A percentile compares a stretch with the other conserved stretches of the same genome.
These are phyloP conservation scores for Lochmaea crataegi DNA, from an alignment of 2,888 invertebrate species.

Conservation along the genomic window DNA sequence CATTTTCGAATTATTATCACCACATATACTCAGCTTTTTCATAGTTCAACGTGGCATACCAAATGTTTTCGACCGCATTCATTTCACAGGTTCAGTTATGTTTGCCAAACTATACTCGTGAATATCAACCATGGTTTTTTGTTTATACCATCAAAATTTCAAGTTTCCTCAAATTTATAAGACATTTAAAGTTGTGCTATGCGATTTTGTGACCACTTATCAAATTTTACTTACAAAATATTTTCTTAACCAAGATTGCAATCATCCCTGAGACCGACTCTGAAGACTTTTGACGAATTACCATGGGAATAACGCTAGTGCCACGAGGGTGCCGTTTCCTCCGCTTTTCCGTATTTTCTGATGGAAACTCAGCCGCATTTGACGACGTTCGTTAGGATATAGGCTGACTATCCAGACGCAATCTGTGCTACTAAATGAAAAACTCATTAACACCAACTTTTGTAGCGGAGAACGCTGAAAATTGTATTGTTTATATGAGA, in stretches of 20 bases:
- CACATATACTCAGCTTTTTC: no score
- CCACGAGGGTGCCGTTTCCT: constrained; percentile 29
- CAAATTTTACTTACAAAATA: neutral
- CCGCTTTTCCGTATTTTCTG: constrained; percentile 37
- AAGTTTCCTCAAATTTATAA: no score
- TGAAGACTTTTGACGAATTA: constrained; percentile 25
- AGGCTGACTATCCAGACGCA: constrained; percentile 56
- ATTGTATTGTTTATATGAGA: constrained; percentile 29
- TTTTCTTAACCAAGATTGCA: neutral
- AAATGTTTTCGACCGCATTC: no score
- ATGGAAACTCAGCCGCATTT: constrained; percentile 51
- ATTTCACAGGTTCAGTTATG: no score
- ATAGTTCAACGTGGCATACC: no score
- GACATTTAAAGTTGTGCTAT: no score
- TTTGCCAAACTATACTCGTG: no score
- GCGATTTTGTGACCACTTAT: neutral
- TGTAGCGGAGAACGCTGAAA: constrained; percentile 32
- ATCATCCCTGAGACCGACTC: neutral
- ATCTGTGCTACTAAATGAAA: constrained; percentile 61
- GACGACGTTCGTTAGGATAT: constrained; percentile 53
- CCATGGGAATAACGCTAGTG: constrained; percentile 25
- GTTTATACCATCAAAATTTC: no score
- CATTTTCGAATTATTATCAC: no score
- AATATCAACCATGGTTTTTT: no score
- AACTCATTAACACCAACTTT: constrained; percentile 59